Base-by-base conservation (phyloP, 2,888 invertebrate genomes). In the Hartigia nigra region DNA sequence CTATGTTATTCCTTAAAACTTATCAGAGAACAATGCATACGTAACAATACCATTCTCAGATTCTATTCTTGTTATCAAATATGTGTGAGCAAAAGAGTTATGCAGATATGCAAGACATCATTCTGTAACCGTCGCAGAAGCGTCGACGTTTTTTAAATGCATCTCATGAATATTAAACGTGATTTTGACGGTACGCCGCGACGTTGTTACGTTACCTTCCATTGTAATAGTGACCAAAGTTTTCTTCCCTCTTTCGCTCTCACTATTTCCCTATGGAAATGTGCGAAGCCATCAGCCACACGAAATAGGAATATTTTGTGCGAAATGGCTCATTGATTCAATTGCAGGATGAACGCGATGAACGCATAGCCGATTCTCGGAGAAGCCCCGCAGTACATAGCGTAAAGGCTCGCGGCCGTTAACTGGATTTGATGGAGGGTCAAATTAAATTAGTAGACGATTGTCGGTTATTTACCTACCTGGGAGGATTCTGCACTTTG, bases 381-480 rank as follows among this genome's bases (percentile, higher is more conserved):
- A 1, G 55, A 55, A 55, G 55, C 55, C 55, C 23, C 55, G 23
- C 23, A 14, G 55, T 23, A 23, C 55, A 55, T 14, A 55, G 23
- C 9, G 55, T 23, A 55, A 55, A 55, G 55, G 55, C 55, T 55
- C 23, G 55, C 23, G 55, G 23, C 55, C 75, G 83, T 81, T 86
- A 86, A 86, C 86, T 86, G 86, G 86, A 86, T 86, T 84, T 81
- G 82, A 81, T 82, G 80, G 77, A 79, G 77, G 55, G 31, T 31
- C 78, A 86, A 86, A 85, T 85, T 80, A 85, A 85, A 85, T 85
- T 86, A 85, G 81, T 80, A 82, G 81, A 81, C 83, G 82, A 81
- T 86, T 86, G 81, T 81, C 83, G 84, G 83, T 84, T 85, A 83
- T 86, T 85, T 86, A 86, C 86, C 83, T 78, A 79, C 55, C 31